A percentile compares a stretch with the other conserved stretches of the same genome.
phyloP scores from a whole-genome alignment of 2,797 vertebrate genomes.

The Cryptoblepharus egeriae region DNA sequence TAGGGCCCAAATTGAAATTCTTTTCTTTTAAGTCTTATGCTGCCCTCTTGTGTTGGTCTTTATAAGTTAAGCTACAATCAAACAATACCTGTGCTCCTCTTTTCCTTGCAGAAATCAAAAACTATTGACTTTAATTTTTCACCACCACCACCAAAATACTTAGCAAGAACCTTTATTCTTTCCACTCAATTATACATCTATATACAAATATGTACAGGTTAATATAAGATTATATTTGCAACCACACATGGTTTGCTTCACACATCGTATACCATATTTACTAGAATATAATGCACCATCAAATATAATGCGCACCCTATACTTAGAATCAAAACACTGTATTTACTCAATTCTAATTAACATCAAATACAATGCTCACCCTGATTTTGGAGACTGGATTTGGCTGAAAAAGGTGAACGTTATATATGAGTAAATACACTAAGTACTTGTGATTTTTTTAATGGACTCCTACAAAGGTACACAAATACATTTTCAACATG shows the following conservation, averaged over 20 bases:
- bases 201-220: background rate
- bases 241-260: background rate
- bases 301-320: too few species aligned
- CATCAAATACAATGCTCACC: too few species aligned
- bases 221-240: background rate
- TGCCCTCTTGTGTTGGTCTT: constrained; percentile 65
- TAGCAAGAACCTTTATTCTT: background rate
- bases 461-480: background rate
- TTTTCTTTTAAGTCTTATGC: constrained; percentile 48
- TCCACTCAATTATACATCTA: background rate
- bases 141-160: too few species aligned
- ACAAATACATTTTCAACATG: background rate
- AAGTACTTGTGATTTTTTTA: background rate
- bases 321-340: too few species aligned
- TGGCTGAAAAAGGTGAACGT: too few species aligned
- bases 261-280: too few species aligned
- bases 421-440: too few species aligned
- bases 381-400: too few species aligned
- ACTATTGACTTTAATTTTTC: background rate
- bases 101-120: background rate
- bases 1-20: background rate
- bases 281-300: too few species aligned
- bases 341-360: too few species aligned
- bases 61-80: background rate
- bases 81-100: background rate